A percentile compares a stretch with the other conserved stretches of the same genome.
Conservation (phyloP, 2,888 invertebrate species). For the Orthonychiurus folsomi region DNA sequence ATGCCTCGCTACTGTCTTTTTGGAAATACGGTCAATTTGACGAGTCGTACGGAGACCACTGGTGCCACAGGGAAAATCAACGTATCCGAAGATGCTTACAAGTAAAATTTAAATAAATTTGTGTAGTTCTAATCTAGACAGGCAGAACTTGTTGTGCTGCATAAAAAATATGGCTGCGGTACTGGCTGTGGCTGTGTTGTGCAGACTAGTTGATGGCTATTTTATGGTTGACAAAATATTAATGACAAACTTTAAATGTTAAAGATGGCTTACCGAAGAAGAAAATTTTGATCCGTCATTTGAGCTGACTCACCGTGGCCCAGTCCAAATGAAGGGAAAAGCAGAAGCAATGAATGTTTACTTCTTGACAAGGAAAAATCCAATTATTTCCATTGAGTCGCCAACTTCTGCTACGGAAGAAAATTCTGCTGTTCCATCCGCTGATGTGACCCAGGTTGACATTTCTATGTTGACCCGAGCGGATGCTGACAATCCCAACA, state of each 20-base stretch:
- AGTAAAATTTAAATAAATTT: constrained; percentile 52
- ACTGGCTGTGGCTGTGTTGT: too few species aligned
- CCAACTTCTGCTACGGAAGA: constrained; percentile 5
- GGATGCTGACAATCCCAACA: constrained; percentile 23
- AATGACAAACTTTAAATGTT: background rate
- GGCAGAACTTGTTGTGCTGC: too few species aligned
- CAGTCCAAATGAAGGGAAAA: constrained; percentile 86
- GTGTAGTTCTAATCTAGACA: too few species aligned
- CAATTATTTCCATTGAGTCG: constrained; percentile 10
- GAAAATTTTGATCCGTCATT: constrained; percentile 79
- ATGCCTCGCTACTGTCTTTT: constrained; percentile 90
- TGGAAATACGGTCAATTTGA: constrained; percentile 87
- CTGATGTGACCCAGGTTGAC: background rate
- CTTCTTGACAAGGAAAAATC: constrained; percentile 56
- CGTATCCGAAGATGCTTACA: constrained; percentile 84
- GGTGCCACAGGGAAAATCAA: constrained; percentile 80
- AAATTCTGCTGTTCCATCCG: background rate
- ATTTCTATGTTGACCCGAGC: constrained; percentile 10
- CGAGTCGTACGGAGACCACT: constrained; percentile 86
- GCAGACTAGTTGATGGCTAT: too few species aligned
- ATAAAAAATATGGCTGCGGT: background rate
- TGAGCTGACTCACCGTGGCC: constrained; percentile 73
- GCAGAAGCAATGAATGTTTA: constrained; percentile 89
- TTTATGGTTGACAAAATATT: constrained; percentile 3
- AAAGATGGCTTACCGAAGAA: constrained; percentile 34